Conservation (phyloP, 2,797 vertebrate species). For the Chelidonichthys spinosus region DNA sequence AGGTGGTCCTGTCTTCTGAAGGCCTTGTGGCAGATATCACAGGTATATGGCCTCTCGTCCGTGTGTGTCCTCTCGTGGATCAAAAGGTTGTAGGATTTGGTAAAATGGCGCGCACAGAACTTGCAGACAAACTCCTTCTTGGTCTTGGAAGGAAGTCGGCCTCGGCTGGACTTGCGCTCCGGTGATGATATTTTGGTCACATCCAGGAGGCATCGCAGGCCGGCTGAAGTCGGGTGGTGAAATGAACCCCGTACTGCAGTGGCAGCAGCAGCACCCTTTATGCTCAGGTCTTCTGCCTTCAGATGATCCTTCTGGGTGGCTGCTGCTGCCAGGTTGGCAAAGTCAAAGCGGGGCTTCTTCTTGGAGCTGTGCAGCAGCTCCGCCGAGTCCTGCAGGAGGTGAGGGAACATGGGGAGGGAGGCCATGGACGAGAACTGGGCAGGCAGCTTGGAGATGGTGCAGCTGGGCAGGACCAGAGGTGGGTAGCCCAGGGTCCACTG, state of each 20-base stretch:
- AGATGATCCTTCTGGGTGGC: conserved; percentile 96
- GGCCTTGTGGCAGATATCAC: conserved; percentile 98
- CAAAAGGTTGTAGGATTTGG: conserved; percentile 98
- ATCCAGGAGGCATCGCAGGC: conserved; percentile 90
- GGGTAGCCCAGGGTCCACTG: conserved; percentile 98
- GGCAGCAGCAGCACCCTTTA: conserved; percentile 47
- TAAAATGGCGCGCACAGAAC: conserved; percentile 97
- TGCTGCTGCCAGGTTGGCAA: conserved; percentile 95
- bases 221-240: conserved; percentile 66
- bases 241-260: conserved; percentile 42
- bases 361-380: conserved; percentile 79
- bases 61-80: conserved; percentile 99
- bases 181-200: conserved; percentile 91
- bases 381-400: conserved; percentile 85
- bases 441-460: conserved; percentile 93
- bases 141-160: conserved; percentile 94
- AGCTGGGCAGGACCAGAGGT: conserved; percentile 90
- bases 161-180: conserved; percentile 92
- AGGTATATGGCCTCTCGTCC: conserved; percentile 96
- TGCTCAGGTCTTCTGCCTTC: conserved; percentile 90
- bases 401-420: conserved; percentile 92
- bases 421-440: conserved; percentile 89
- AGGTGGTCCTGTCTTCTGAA: conserved; percentile 98
- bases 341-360: conserved; percentile 96
- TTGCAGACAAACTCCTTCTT: conserved; percentile 99